A percentile compares a stretch with the other conserved stretches of the same genome.
Conservation (phyloP, 2,888 invertebrate genomes). For the Drosophila niveifrons region DNA sequence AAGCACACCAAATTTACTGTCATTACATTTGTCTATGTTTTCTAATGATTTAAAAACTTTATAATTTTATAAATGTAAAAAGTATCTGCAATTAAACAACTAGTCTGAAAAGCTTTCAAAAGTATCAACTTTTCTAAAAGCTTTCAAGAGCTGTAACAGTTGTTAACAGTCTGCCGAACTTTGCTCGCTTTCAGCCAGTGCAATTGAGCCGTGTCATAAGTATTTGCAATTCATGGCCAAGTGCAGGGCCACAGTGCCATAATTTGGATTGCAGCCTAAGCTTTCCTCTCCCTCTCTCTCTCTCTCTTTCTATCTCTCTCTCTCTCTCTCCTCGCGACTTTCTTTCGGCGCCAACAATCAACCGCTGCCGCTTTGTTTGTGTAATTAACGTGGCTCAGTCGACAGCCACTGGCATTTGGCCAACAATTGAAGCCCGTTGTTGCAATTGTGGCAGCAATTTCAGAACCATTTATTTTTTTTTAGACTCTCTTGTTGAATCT, state of each 20-base stretch:
- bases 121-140: background rate
- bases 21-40: too few relatives aligned
- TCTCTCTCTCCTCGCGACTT: background rate
- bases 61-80: too few relatives aligned
- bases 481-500: slow-evolving; percentile 24
- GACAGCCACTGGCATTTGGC: slow-evolving; percentile 53
- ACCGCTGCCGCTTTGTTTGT: slow-evolving; percentile 34
- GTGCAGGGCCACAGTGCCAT: slow-evolving; percentile 36
- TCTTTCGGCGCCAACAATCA: background rate
- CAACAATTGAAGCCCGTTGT: slow-evolving; percentile 52
- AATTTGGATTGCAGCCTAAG: slow-evolving; percentile 22
- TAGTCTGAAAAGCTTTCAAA: background rate
- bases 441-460: slow-evolving; percentile 54
- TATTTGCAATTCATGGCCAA: slow-evolving; percentile 50
- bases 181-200: slow-evolving; percentile 26
- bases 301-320: too few relatives aligned
- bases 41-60: too few relatives aligned
- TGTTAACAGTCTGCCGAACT: background rate
- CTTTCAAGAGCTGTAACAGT: background rate
- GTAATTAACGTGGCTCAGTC: slow-evolving; percentile 65
- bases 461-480: slow-evolving; percentile 24
- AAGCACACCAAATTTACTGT: too few relatives aligned
- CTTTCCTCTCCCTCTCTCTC: background rate
- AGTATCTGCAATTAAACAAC: background rate
- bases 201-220: slow-evolving; percentile 22